Conservation (phyloP, 2,888 invertebrate species). For the Ectemnius lituratus region DNA sequence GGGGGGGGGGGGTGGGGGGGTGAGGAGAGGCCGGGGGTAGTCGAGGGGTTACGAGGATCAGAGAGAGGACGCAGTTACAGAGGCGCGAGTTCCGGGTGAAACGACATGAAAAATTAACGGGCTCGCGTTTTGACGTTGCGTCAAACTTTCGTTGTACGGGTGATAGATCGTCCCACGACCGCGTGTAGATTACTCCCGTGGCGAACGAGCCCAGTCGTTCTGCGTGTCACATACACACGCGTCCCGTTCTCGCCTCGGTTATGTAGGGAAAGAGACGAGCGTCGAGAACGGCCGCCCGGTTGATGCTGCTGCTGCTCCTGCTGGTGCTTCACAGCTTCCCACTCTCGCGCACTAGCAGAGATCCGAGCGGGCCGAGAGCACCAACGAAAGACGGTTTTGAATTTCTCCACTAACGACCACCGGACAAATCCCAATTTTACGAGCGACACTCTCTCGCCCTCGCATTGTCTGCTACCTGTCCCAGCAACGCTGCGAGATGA, state of each 20-base stretch:
- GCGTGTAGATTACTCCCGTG: slow-evolving; percentile 49
- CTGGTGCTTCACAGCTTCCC: no score
- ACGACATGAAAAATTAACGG: slow-evolving; percentile 73
- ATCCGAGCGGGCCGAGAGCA: slow-evolving; percentile 10
- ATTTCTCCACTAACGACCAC: slow-evolving; percentile 50
- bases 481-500: slow-evolving; percentile 25
- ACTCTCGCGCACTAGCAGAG: background rate
- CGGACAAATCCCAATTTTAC: slow-evolving; percentile 57
- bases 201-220: slow-evolving; percentile 27
- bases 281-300: no score
- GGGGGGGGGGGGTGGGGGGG: background rate
- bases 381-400: slow-evolving; percentile 45
- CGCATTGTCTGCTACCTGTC: slow-evolving; percentile 40
- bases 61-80: slow-evolving; percentile 43
- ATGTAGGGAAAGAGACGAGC: slow-evolving; percentile 5
- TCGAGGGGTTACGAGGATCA: slow-evolving; percentile 12
- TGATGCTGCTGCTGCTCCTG: no score
- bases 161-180: slow-evolving; percentile 67
- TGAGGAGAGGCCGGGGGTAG: background rate
- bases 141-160: slow-evolving; percentile 71
- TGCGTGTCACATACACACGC: slow-evolving; percentile 14
- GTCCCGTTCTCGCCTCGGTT: slow-evolving; percentile 14
- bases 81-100: slow-evolving; percentile 58
- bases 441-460: slow-evolving; percentile 44
- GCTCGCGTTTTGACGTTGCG: slow-evolving; percentile 69